phyloP scores from a whole-genome alignment of 2,797 vertebrate genomes.

The Xenentodon cancila region DNA sequence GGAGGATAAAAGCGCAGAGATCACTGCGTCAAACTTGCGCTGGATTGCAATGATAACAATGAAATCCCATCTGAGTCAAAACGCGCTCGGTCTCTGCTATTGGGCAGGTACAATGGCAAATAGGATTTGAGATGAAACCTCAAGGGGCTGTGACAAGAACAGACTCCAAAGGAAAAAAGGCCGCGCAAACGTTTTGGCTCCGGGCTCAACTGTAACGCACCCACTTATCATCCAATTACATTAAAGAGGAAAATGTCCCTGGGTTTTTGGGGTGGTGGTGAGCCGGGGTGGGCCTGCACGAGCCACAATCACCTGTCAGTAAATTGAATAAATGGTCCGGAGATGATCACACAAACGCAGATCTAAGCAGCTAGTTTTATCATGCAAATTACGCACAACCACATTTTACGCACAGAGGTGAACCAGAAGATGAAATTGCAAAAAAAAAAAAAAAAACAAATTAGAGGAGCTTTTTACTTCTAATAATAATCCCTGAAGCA shows the following conservation, averaged over 20 bases:
- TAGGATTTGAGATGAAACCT: constrained; percentile 83
- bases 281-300: constrained; percentile 23
- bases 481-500: background rate
- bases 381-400: constrained; percentile 28
- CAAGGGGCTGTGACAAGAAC: constrained; percentile 68
- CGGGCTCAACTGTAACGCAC: constrained; percentile 76
- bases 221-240: constrained; percentile 92
- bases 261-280: constrained; percentile 24
- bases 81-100: constrained; percentile 85
- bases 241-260: constrained; percentile 62
- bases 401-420: constrained; percentile 45
- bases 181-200: constrained; percentile 83
- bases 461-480: background rate
- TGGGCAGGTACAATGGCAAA: constrained; percentile 89
- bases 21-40: constrained; percentile 82
- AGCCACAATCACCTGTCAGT: constrained; percentile 61
- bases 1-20: constrained; percentile 48
- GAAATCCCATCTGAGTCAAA: constrained; percentile 89
- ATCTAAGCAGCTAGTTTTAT: constrained; percentile 1
- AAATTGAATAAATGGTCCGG: constrained; percentile 59
- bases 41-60: constrained; percentile 87
- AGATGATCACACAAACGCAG: constrained; percentile 35
- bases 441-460: background rate
- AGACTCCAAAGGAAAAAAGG: constrained; percentile 64
- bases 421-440: background rate